Conservation (phyloP, 2,113 vertebrate species). For the Psilopsiagon aymara region DNA sequence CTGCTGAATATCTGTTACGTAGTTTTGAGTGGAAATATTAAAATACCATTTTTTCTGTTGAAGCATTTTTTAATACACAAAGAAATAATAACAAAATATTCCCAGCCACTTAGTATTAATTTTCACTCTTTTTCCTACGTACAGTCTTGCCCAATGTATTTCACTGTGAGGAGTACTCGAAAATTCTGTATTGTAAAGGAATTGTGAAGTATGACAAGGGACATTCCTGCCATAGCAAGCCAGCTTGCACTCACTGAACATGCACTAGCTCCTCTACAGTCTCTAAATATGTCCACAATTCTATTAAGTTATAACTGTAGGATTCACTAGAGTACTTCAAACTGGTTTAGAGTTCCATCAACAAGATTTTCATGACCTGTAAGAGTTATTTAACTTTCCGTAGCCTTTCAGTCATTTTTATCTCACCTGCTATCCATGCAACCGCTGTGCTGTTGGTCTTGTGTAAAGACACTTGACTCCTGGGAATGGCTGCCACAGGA, state of each 20-base stretch:
- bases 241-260: not conserved
- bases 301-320: not conserved
- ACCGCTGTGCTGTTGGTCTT: not conserved
- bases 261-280: rapidly evolving
- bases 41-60: not conserved
- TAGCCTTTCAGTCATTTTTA: not conserved
- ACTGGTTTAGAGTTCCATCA: not conserved
- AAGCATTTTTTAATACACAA: not conserved
- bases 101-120: not conserved
- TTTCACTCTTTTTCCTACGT: not conserved
- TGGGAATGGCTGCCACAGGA: not conserved
- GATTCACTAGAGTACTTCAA: not conserved
- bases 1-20: not conserved
- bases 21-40: not conserved
- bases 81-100: not conserved
- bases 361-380: not conserved
- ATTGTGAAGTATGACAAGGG: not conserved
- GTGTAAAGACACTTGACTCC: not conserved
- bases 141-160: not conserved
- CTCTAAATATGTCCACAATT: not conserved
- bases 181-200: not conserved
- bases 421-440: not conserved
- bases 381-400: not conserved
- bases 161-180: not conserved
- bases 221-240: not conserved